A percentile compares a stretch with the other conserved stretches of the same genome.
These are phyloP conservation scores for Oscheius sp. DNA, from an alignment of 2,888 invertebrate genomes.

Conservation along the genomic window DNA sequence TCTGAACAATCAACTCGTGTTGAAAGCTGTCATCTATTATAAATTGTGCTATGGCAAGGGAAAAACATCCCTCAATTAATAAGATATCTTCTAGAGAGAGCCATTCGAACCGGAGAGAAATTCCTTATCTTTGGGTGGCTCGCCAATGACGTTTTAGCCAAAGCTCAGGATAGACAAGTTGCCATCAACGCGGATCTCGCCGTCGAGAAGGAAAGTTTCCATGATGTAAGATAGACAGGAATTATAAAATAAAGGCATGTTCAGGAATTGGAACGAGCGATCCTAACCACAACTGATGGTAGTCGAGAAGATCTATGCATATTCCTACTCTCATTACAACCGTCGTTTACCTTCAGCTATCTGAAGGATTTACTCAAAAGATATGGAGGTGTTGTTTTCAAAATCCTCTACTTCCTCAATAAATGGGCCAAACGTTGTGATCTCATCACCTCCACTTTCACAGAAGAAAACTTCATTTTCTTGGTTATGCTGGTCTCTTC, in stretches of 20 bases:
- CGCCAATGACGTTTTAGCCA: slow-evolving; percentile 2
- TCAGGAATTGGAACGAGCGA: no score
- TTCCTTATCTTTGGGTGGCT: slow-evolving; percentile 2
- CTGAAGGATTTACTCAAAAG: no score
- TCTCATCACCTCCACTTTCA: neutral
- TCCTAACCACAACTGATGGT: no score
- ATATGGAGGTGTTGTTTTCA: no score
- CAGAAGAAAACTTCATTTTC: neutral
- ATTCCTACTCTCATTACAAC: no score
- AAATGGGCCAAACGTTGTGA: neutral
- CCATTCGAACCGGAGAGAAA: neutral
- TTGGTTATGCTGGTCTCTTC: neutral
- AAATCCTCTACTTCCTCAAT: neutral
- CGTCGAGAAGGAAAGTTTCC: neutral
- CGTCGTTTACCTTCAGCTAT: no score
- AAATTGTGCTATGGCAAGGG: slow-evolving; percentile 7
- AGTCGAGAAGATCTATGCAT: no score
- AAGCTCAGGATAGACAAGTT: neutral
- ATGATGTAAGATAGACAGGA: neutral
- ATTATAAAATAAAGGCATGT: neutral
- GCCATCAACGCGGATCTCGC: neutral
- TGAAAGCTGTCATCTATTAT: neutral
- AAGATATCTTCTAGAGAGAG: slow-evolving; percentile 9
- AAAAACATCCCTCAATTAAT: neutral
- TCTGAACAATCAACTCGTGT: neutral